Evolutionary conservation across 2,888 invertebrate species (phyloP).

Genomic region (Coenonympha arcania): DNA sequence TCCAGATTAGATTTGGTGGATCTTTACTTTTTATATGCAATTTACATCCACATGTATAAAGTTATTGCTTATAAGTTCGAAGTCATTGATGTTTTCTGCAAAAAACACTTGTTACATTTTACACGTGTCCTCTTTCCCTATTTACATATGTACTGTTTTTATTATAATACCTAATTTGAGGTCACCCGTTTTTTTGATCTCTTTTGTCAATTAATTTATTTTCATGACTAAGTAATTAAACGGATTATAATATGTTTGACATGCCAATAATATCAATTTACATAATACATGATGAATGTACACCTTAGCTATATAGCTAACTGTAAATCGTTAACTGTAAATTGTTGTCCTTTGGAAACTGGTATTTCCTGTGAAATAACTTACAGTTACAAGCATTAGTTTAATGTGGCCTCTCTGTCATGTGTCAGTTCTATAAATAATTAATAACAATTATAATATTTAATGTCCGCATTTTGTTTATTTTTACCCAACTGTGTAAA

Average conservation of each 20-base stretch:
- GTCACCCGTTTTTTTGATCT: not conserved
- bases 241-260: not conserved
- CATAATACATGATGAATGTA: not conserved
- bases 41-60: too few species aligned
- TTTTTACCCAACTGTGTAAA: too few species aligned
- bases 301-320: not conserved
- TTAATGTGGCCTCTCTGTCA: not conserved
- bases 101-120: too few species aligned
- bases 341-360: not conserved
- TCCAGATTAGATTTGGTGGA: too few species aligned
- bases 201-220: not conserved
- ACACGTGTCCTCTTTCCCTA: too few species aligned
- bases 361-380: not conserved
- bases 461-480: too few species aligned
- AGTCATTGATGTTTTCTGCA: too few species aligned
- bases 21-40: too few species aligned
- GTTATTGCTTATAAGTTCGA: too few species aligned
- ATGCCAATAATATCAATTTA: not conserved
- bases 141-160: too few species aligned
- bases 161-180: not conserved
- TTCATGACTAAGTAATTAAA: not conserved
- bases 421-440: not conserved
- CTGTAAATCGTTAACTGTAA: not conserved
- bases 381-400: not conserved
- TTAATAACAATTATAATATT: not conserved